Base-by-base conservation (phyloP, 92 coral and sea anemone species). In the Diadumene lineata region DNA sequence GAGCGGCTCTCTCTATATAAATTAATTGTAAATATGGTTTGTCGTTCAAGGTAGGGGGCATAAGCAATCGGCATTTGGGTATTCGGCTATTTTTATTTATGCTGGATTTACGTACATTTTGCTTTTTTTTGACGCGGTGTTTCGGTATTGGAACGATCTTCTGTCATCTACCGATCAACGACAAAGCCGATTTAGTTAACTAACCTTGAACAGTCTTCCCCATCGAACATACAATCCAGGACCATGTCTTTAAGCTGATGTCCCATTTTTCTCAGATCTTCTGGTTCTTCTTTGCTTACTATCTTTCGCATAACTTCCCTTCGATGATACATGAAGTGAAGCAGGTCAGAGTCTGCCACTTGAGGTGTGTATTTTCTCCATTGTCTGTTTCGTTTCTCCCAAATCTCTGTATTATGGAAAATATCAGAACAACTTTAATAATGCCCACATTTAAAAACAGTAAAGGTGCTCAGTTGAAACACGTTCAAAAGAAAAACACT, bases 241-340 rank as follows among this genome's bases (percentile, higher is more conserved):
- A 88, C 72, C 74, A 88, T 51, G 32, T 88, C 85, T 0, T 85
- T 66, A 34, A 84, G 28, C 44, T 88, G 89, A 50, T 88, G 93
- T 17, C 93, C 79, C 29, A 67, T 67, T 34, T 67, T 56, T 43
- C 72, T 53, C 24, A 67, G 19, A 6, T n/a, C 23, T 21, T 1
- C 23, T 25, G 29, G 53, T 1, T 67, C 13, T 10, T 0, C 8
- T 4, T 26, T 11, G 68, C 68, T 30, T 6, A 62, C 68, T 13
- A 28, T 62, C 13, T 16, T 38, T 29, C 68, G 10, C 19, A 62
- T 1, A 30, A 1, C 1, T 62, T 62, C 43, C 28, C 28, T 28
- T 7, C 43, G 38, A 19, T 27, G 15, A 0, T 62, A 21, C 68
- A 62, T 62, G 0, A 62, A 28, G 31, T 62, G 68, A 7, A 62